Evolutionary conservation across 2,888 invertebrate species (phyloP), one percentile per base, ranked within the genome.

Genomic region (Catocala nupta): DNA sequence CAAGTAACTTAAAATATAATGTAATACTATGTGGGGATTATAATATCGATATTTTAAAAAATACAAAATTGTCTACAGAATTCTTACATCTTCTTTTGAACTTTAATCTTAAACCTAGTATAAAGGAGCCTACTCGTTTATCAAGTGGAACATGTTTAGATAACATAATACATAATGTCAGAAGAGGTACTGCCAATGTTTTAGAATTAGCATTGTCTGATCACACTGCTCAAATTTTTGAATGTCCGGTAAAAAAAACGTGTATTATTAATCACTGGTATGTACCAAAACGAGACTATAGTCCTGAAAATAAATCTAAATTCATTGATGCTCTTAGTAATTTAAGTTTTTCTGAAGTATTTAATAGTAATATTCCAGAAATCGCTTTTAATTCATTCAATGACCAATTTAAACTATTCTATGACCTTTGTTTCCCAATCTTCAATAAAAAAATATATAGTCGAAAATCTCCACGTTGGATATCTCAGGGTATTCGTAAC

Each of bases 391-490:
- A 44, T n/a, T 44, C 5, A 11, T 54, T 54, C n/a, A 33, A 45
- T 11, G 45, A 54, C 0, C 0, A n/a, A 33, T 54, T 54, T n/a
- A 25, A 13, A 45, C 16, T 33, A 7, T 54, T 54, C 9, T 54
- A 54, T 45, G 45, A 54, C 16, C 34, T 54, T 6, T 54, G 54
- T n/a, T 54, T 54, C n/a, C 54, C 54, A 2, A 10, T 45, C 3
- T 11, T 11, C 5, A 54, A 33, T 33, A 45, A n/a, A 45, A 44
- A 33, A 33, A 45, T 45, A 7, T 16, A 44, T 45, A 16, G 8
- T 33, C 33, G n/a, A n/a, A 54, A 54, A 45, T 33, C 10, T 5
- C 54, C 54, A n/a, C 4, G 25, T 5, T 54, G 54, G 54, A 25
- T 54, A 8, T 33, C 54, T n/a, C 9, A 45, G 8, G 54, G 54